Base-by-base conservation (phyloP, 2,113 vertebrate species). In the Anarrhichthys ocellatus region DNA sequence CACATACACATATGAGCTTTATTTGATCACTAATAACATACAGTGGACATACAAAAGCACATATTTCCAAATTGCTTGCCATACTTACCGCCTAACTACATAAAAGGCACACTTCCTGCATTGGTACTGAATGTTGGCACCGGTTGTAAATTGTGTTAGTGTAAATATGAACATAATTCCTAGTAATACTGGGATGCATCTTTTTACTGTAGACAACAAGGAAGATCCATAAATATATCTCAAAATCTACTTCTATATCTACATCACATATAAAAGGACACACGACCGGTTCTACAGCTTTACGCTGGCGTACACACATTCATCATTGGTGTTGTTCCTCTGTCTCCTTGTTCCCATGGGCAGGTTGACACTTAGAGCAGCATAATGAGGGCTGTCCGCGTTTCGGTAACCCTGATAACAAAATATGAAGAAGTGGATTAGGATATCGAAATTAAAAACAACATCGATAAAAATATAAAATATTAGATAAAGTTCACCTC, bases 271-370 rank as follows among this genome's bases (percentile, higher is more conserved):
- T 62, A 18, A 62, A 61, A 62, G 6, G 7, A 18, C n/a, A 61
- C 27, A 17, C 32, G 24, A 48, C 9, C 5, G 32, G 56, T 15
- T 24, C 22, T 82, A 85, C 38, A 46, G 34, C 77, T 71, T 71
- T 20, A 87, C 7, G 42, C 76, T 20, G 6, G 34, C 32, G 73
- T 82, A 76, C 56, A 82, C 73, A 36, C 73, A 82, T 34, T 69
- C 58, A 54, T 0, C 6, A 2, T 17, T 4, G 36, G 9, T 5
- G 5, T 20, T 24, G 40, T 59, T 13, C 32, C 56, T 73, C 11
- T 61, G 56, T 61, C 38, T 58, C 18, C 70, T 32, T 61, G 56
- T 14, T 73, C n/a, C 56, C n/a, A 42, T 72, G 9, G n/a, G 14
- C 52, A 56, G 34, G 15, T 72, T 42, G n/a, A 29, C 22, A 58